Base-by-base conservation (phyloP, 2,888 invertebrate genomes). In the Mythimna loreyi region DNA sequence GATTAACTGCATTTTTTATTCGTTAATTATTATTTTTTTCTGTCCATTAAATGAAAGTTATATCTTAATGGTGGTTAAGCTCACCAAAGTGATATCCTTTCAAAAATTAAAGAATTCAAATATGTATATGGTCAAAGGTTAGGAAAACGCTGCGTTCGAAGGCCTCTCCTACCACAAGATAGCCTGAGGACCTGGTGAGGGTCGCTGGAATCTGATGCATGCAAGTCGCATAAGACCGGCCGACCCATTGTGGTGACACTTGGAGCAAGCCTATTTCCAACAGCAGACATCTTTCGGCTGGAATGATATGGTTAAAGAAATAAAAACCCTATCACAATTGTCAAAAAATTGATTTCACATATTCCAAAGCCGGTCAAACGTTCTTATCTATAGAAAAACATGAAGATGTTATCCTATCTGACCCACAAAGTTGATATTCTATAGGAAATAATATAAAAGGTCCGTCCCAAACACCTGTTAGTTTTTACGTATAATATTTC, bases 401-500 rank as follows among this genome's bases (percentile, higher is more conserved):
- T n/a, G 13, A 52, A 49, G 8, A 36, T 1, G 11, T n/a, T 19
- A 8, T 11, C n/a, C 21, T n/a, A 3, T 28, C 11, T 21, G 16
- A n/a, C 11, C 13, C 30, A 11, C 9, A 68, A 9, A 16, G 8
- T 60, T 8, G 3, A 21, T 45, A 25, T 16, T 30, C 23, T 11
- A 9, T 33, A 40, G 5, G n/a, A 52, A 62, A 70, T 69, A 60
- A 40, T 49, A 70, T 60, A 53, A 70, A 63, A 65, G 13, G 36
- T 60, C 52, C 36, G 21, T 56, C 36, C 59, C 53, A 9, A 70
- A 78, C 75, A 79, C 66, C 52, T 78, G 79, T 79, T 70, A 79
- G 60, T 79, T 79, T 66, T 70, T 63, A 69, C 57, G 53, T 53
- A 79, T 63, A 70, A 55, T 78, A 70, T 75, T 79, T 61, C 63